phyloP scores from a whole-genome alignment of 2,113 vertebrate species.

The Gopherus flavomarginatus region DNA sequence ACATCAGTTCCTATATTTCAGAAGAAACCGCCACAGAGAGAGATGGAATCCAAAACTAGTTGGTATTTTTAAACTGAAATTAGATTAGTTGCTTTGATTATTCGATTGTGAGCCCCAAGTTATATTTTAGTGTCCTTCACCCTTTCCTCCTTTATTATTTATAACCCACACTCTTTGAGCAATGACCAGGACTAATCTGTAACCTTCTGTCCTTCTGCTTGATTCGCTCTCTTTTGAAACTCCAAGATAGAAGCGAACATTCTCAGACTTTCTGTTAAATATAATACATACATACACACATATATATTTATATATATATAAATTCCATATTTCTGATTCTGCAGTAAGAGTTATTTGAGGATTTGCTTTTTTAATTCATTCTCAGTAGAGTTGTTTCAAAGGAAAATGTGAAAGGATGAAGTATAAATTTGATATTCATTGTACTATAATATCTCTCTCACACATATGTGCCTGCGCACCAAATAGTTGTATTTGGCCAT shows the following conservation, averaged over 20 bases:
- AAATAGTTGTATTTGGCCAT: conserved; percentile 27
- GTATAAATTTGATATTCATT: conserved; percentile 62
- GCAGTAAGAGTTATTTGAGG: conserved; percentile 84
- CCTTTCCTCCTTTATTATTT: conserved; percentile 99
- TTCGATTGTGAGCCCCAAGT: conserved; percentile 87
- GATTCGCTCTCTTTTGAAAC: conserved; percentile 96
- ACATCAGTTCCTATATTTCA: conserved; percentile 5
- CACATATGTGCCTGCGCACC: accelerated
- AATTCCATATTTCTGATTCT: conserved; percentile 85
- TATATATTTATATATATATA: conserved; percentile 68
- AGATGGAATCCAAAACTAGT: conserved; percentile 71
- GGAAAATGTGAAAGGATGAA: conserved; percentile 11
- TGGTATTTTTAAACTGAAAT: conserved; percentile 92
- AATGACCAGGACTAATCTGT: conserved; percentile 99
- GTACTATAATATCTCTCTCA: conserved; percentile 39
- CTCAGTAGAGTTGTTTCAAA: conserved; percentile 72
- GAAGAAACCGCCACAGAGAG: conserved; percentile 15
- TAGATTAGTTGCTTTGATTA: conserved; percentile 95
- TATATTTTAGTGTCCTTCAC: conserved; percentile 92
- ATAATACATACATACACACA: conserved; percentile 83
- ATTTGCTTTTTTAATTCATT: conserved; percentile 84
- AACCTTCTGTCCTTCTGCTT: conserved; percentile 99
- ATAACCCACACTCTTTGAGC: conserved; percentile 97
- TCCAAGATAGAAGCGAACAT: conserved; percentile 91
- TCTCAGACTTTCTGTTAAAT: conserved; percentile 81